Conservation (phyloP, 2,888 invertebrate species). For the Steinernema scapterisci region DNA sequence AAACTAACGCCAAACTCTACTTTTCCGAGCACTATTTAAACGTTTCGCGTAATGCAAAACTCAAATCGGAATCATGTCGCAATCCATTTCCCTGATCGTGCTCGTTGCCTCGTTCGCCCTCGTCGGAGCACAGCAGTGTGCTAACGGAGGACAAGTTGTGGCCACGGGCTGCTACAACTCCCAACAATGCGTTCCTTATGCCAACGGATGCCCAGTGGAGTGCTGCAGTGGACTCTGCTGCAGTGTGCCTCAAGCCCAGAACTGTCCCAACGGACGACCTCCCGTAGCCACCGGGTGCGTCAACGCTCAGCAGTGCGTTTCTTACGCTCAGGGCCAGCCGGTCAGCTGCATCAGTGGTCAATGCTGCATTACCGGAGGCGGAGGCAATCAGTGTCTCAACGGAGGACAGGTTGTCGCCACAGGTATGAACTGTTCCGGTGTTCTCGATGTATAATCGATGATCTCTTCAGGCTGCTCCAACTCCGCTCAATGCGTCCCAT, state of each 20-base stretch:
- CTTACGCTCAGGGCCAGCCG: not conserved
- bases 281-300: constrained; percentile 2
- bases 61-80: too few relatives aligned
- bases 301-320: not conserved
- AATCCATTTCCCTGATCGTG: not conserved
- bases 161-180: constrained; percentile 18
- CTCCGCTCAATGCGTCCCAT: not conserved
- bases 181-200: not conserved
- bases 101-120: not conserved
- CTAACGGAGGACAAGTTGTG: not conserved
- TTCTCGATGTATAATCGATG: too few relatives aligned
- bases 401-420: constrained; percentile 13
- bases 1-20: constrained; percentile 7
- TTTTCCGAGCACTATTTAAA: not conserved
- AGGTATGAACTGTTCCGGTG: too few relatives aligned
- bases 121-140: not conserved
- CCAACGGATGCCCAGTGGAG: not conserved
- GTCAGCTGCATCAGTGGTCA: constrained; percentile 1
- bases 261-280: constrained; percentile 16
- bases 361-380: not conserved
- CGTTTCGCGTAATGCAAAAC: too few relatives aligned
- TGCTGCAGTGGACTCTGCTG: constrained; percentile 15
- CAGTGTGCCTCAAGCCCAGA: not conserved
- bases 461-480: not conserved
- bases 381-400: not conserved